Evolutionary conservation across 2,888 invertebrate species (phyloP), one percentile per base, ranked within the genome.

Genomic region (Andrena trimmerana): DNA sequence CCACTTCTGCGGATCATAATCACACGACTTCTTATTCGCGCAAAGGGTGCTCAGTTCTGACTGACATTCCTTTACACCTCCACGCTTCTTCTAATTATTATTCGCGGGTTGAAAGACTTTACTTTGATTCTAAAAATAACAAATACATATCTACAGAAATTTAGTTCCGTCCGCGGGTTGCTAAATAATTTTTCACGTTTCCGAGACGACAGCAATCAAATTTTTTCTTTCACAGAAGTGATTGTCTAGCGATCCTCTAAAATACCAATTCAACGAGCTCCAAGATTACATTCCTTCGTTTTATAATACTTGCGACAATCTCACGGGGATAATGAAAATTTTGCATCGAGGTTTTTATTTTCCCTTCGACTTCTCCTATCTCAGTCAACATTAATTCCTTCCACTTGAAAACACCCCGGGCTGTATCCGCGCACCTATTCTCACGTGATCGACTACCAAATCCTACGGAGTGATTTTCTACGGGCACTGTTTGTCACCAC

Each of bases 401-500:
- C 29, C 48, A 24, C 79, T 70, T 59, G 16, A 36, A 36, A 59
- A 59, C 57, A 63, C 24, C 16, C 5, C 8, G 20, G 29, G 78
- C 16, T 20, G 2, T 20, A 36, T 42, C 24, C 68, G 63, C n/a
- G 33, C 78, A 79, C 29, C 70, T 65, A 77, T 33, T 79, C 8
- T 10, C 50, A 69, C 63, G 16, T 33, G 16, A 7, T 50, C 13
- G 29, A 42, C 71, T 57, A 27, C 10, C 6, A 60, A 62, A 72
- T 72, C 54, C 50, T 74, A 67, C 54, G 31, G 16, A 54, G 50
- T 48, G 48, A 79, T 59, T 62, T 20, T n/a, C 29, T 79, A 57
- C 10, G 33, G 54, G 65, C 81, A 81, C 81, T 81, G 42, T 65
- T 20, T 2, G 36, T 80, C 81, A 81, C 81, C 65, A 81, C 81